Percentiles rank a stretch among this genome's conserved stretches.
Conservation (phyloP, 92 coral and sea anemone genomes). For the Phenganax stokvisi region DNA sequence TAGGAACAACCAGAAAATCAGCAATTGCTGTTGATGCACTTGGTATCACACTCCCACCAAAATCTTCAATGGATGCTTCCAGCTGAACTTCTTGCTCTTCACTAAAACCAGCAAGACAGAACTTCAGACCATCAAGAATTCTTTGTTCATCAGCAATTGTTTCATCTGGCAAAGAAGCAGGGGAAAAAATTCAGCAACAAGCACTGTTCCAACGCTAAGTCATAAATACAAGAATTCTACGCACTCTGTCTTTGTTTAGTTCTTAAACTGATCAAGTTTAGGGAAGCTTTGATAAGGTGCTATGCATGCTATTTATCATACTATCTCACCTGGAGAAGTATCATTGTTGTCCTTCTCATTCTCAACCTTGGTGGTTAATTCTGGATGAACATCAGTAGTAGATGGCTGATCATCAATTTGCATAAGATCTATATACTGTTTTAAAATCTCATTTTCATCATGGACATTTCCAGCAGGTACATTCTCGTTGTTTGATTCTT, state of each 20-base stretch:
- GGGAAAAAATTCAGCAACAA: neutral
- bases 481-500: neutral
- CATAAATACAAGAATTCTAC: too few relatives aligned
- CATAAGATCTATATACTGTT: slow-evolving; percentile 27
- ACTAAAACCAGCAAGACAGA: slow-evolving; percentile 56
- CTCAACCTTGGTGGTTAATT: neutral
- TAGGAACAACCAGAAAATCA: slow-evolving; percentile 75
- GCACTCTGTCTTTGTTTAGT: too few relatives aligned
- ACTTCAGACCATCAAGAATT: slow-evolving; percentile 52
- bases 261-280: too few relatives aligned
- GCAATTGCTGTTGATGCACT: slow-evolving; percentile 42
- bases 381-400: neutral
- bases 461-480: neutral
- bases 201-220: neutral
- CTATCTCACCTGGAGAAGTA: too few relatives aligned
- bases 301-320: too few relatives aligned
- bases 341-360: neutral
- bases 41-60: slow-evolving; percentile 57
- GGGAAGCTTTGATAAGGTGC: too few relatives aligned
- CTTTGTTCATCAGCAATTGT: slow-evolving; percentile 25
- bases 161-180: neutral
- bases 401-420: neutral
- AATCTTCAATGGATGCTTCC: slow-evolving; percentile 50
- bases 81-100: slow-evolving; percentile 59
- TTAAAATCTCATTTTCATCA: slow-evolving; percentile 22